A percentile compares a stretch with the other conserved stretches of the same genome.
Evolutionary conservation across 2,797 vertebrate species (phyloP).

Genomic region (Sebastes iracundus): DNA sequence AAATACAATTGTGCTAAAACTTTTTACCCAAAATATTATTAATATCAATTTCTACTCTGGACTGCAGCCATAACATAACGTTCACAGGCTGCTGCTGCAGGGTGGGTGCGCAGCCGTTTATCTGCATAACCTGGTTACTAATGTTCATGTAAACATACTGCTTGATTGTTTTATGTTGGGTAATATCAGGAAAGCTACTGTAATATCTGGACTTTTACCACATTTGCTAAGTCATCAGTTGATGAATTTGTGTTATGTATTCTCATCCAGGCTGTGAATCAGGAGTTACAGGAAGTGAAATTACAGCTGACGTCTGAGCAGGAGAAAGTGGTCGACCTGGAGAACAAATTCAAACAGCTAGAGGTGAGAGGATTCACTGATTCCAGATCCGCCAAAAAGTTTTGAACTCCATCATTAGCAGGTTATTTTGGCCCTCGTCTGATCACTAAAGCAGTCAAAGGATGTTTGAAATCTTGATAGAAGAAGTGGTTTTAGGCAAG

Average conservation of each 20-base stretch:
- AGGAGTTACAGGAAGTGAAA: slow-evolving; percentile 81
- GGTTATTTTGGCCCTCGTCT: neutral
- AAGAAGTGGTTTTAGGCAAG: neutral
- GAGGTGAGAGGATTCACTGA: slow-evolving; percentile 79
- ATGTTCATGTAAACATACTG: neutral
- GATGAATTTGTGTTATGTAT: neutral
- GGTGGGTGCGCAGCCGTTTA: neutral
- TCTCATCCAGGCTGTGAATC: slow-evolving; percentile 76
- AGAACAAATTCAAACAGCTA: slow-evolving; percentile 80
- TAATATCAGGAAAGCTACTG: neutral
- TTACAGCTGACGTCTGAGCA: slow-evolving; percentile 79
- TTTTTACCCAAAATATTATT: no score
- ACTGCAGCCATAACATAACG: no score
- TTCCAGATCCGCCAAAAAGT: neutral
- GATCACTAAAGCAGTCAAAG: neutral
- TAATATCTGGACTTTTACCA: neutral
- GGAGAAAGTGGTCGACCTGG: slow-evolving; percentile 63
- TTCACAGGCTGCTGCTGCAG: no score
- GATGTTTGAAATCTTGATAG: neutral
- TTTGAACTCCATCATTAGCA: neutral
- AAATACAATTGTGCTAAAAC: no score
- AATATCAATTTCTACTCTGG: no score
- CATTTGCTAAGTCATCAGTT: neutral
- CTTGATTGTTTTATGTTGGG: neutral
- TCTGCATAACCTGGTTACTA: neutral